Conservation (phyloP, 2,888 invertebrate species). For the Ichneumoninae sp. region DNA sequence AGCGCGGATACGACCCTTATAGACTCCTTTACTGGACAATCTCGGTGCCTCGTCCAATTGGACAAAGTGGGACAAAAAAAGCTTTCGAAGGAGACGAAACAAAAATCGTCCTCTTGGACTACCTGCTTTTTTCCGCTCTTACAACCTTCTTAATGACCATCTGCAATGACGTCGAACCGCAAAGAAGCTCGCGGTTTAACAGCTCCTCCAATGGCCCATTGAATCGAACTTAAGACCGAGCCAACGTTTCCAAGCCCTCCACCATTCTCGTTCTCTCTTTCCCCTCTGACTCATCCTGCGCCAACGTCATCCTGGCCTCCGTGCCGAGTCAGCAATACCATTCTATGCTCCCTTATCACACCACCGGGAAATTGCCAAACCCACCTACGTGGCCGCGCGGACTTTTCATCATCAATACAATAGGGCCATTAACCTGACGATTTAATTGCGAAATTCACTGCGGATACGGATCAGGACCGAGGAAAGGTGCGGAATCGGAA, state of each 20-base stretch:
- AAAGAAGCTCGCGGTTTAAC: constrained; percentile 67
- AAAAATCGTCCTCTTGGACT: constrained; percentile 6
- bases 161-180: constrained; percentile 54
- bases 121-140: background rate
- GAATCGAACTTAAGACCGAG: constrained; percentile 69
- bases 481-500: background rate
- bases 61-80: constrained; percentile 32
- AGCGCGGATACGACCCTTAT: background rate
- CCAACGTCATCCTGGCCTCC: constrained; percentile 56
- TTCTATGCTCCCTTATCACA: constrained; percentile 74
- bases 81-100: background rate
- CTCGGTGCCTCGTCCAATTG: constrained; percentile 11
- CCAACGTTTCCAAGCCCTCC: constrained; percentile 58
- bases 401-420: constrained; percentile 67
- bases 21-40: background rate
- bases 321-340: constrained; percentile 77
- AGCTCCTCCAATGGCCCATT: constrained; percentile 74
- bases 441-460: constrained; percentile 61
- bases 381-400: constrained; percentile 54
- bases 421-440: constrained; percentile 66
- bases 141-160: constrained; percentile 17
- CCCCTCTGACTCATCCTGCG: constrained; percentile 25
- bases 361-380: constrained; percentile 66
- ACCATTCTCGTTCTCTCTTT: constrained; percentile 38
- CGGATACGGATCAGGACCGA: constrained; percentile 6